Conservation (phyloP, 2,797 vertebrate genomes). For the Coranthus polyacanthus region DNA sequence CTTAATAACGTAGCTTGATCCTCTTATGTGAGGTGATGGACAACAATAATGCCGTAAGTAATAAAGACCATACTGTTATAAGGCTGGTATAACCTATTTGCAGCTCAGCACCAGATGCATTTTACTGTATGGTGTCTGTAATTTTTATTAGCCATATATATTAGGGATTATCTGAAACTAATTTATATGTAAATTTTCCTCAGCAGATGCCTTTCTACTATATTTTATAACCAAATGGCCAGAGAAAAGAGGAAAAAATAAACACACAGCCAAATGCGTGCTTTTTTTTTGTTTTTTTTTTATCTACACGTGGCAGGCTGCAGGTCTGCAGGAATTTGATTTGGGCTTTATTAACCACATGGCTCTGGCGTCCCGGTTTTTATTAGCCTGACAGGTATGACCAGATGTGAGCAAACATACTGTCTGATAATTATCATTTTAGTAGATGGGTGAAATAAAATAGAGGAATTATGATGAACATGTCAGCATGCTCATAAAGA, state of each 20-base stretch:
- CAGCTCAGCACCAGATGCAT: not conserved
- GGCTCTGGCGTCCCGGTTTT: constrained; percentile 4
- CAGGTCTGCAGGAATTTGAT: constrained; percentile 20
- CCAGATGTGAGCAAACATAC: not conserved
- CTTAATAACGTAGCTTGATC: not conserved
- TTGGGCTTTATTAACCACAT: constrained; percentile 19
- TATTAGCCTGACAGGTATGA: constrained; percentile 13
- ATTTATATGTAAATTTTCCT: constrained; percentile 42
- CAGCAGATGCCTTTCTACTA: not conserved
- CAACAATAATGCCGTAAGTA: not conserved
- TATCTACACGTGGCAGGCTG: constrained; percentile 16
- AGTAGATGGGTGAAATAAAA: constrained; percentile 1
- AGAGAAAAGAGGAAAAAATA: not conserved
- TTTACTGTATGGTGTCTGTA: not conserved
- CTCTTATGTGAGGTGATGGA: not conserved
- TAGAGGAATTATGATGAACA: not conserved
- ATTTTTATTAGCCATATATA: constrained; percentile 19
- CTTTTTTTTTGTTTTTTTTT: not conserved
- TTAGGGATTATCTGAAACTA: constrained; percentile 7
- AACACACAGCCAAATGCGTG: not conserved
- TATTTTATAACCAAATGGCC: not conserved
- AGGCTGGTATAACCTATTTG: not conserved
- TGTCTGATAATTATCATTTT: not conserved
- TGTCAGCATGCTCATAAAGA: not conserved
- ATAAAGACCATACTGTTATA: not conserved